Percentiles rank a stretch among this genome's conserved stretches.
phyloP scores from a whole-genome alignment of 2,113 vertebrate species.

The Leptobrachium ailaonicum region DNA sequence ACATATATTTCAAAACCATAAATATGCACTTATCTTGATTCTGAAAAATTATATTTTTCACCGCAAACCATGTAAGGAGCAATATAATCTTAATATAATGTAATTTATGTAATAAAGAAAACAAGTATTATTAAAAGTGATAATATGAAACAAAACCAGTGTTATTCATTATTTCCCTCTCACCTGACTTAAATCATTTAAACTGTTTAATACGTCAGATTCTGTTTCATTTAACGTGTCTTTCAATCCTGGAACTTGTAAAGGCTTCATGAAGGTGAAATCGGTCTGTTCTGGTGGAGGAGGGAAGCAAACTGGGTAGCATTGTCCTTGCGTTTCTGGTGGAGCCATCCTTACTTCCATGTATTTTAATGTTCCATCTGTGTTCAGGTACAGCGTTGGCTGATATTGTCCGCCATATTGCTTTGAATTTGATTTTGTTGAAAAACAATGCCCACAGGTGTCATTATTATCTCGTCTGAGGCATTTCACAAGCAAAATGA shows the following conservation, averaged over 20 bases:
- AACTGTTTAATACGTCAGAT: slow-evolving; percentile 54
- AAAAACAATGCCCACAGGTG: slow-evolving; percentile 53
- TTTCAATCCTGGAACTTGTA: slow-evolving; percentile 59
- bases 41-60: no score
- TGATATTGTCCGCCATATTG: slow-evolving; percentile 9
- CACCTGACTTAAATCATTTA: slow-evolving; percentile 70
- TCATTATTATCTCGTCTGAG: slow-evolving; percentile 42
- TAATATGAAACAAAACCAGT: no score
- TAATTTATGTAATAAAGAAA: no score
- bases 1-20: no score
- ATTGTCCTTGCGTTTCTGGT: slow-evolving; percentile 70
- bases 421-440: background rate
- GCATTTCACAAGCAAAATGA: slow-evolving; percentile 58
- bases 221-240: slow-evolving; percentile 61
- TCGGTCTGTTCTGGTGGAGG: slow-evolving; percentile 77
- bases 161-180: slow-evolving; percentile 19
- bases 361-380: no score
- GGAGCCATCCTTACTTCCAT: slow-evolving; percentile 63
- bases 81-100: no score
- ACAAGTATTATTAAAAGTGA: no score
- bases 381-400: slow-evolving; percentile 75
- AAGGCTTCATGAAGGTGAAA: slow-evolving; percentile 76
- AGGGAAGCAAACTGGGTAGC: slow-evolving; percentile 81
- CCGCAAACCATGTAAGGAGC: no score
- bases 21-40: no score